Conservation (phyloP, 1,140 invertebrate genomes). For the Colletes latitarsis region DNA sequence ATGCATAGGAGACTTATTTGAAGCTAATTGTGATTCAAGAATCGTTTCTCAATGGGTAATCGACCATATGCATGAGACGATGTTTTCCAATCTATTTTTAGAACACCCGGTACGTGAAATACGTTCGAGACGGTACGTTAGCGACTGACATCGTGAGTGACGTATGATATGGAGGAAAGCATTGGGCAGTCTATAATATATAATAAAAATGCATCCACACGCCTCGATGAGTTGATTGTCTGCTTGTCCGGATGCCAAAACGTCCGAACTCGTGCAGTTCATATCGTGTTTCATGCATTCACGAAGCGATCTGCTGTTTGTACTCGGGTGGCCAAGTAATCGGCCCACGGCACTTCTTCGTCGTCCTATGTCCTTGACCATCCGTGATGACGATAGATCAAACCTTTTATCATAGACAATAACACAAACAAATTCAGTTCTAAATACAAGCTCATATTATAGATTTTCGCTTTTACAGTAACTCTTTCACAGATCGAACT, state of each 20-base stretch:
- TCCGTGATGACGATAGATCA: constrained; percentile 51
- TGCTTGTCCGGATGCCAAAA: constrained; percentile 82
- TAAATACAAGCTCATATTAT: no score
- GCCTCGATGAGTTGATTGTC: constrained; percentile 82
- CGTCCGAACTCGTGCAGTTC: constrained; percentile 81
- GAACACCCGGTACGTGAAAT: constrained; percentile 80
- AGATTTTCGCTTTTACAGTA: no score
- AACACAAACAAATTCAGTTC: no score
- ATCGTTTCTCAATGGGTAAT: neutral
- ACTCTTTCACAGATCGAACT: no score
- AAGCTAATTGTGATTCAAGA: neutral
- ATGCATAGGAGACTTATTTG: neutral
- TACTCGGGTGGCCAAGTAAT: constrained; percentile 74
- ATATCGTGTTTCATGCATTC: constrained; percentile 78
- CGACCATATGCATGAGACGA: neutral
- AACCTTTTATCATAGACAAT: neutral
- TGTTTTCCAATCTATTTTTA: constrained; percentile 54
- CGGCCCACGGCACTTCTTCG: constrained; percentile 69
- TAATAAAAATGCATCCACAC: constrained; percentile 82
- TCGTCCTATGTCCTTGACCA: constrained; percentile 46
- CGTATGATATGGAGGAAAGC: constrained; percentile 80
- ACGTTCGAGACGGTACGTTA: constrained; percentile 81
- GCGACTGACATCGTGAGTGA: constrained; percentile 81
- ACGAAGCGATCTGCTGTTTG: constrained; percentile 69
- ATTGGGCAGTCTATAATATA: constrained; percentile 81